Evolutionary conservation across 2,888 invertebrate species (phyloP).

Genomic region (Tromatobia lineatoria): DNA sequence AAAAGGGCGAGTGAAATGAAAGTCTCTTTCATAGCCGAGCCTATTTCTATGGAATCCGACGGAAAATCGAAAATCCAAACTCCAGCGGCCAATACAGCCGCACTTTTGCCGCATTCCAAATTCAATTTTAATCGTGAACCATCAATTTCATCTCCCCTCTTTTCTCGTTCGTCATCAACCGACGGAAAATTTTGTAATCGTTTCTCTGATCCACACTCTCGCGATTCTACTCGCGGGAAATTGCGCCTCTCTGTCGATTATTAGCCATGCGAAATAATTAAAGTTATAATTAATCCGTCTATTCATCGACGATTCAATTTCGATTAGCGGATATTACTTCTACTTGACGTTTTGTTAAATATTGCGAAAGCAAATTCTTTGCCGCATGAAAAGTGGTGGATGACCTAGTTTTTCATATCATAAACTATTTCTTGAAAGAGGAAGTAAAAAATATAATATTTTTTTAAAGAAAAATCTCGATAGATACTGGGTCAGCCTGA

Average conservation of each 20-base stretch:
- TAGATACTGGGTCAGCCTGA: no score
- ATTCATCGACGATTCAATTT: conserved; percentile 8
- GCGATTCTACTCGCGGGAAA: conserved; percentile 20
- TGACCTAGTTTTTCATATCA: background rate
- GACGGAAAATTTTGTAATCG: conserved; percentile 6
- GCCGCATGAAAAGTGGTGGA: background rate
- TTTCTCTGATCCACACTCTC: background rate
- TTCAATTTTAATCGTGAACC: conserved; percentile 35
- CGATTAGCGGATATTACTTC: conserved; percentile 31
- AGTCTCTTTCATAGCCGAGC: no score
- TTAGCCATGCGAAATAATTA: conserved; percentile 35
- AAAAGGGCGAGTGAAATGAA: no score
- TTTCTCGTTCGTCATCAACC: background rate
- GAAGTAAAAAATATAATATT: no score
- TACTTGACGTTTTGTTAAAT: background rate
- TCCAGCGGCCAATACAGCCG: background rate
- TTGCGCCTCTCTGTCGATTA: conserved; percentile 11
- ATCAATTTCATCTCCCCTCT: background rate
- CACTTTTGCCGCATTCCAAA: conserved; percentile 23
- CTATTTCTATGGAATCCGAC: no score
- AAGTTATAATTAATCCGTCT: conserved; percentile 24
- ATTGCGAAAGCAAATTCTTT: background rate
- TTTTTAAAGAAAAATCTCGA: no score
- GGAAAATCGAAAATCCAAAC: conserved; percentile 29
- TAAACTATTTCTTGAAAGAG: background rate